Evolutionary conservation across 2,797 vertebrate species (phyloP), one percentile per base, ranked within the genome.

Genomic region (Distichodus sexfasciatus): DNA sequence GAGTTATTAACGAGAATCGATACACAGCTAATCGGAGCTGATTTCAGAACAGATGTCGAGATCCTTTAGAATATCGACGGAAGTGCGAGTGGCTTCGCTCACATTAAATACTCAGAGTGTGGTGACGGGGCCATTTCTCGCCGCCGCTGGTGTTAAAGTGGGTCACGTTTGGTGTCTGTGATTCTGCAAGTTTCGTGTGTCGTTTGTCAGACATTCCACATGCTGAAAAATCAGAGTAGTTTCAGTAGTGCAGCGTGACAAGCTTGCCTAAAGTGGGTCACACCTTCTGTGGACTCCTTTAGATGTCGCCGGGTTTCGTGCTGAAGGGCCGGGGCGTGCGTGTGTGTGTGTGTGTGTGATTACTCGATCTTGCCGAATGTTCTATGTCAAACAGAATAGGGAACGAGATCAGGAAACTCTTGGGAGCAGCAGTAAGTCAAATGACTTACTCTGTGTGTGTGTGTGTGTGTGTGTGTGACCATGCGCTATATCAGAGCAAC

Each of bases 131-230:
- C n/a, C 17, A n/a, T 28, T 17, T 51, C 9, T 28, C 21, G 19
- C 17, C 51, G 61, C 29, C 1, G 33, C 28, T 38, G 1, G 1
- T 33, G 12, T 11, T 43, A 55, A 66, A 44, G 14, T 35, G 51
- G 62, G 47, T 53, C 47, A 65, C 62, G 40, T 51, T 41, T 40
- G 35, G 62, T 65, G 47, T 26, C 48, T 66, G 63, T 54, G 50
- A 66, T 50, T 51, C 40, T 35, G 24, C 35, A 11, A 54, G 40
- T 35, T 35, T 66, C 46, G n/a, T n/a, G n/a, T n/a, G n/a, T 38
- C 3, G 3, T 21, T 46, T 54, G 51, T 66, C 51, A 66, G 15
- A 33, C 40, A 35, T 21, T 12, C 31, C 54, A 29, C 53, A 68
- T 68, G 33, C 43, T 59, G 43, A 43, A 66, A 65, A 43, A 12